Percentiles rank a stretch among this genome's conserved stretches.
These are phyloP conservation scores for Hylyphantes graminicola DNA, from an alignment of 1,140 invertebrate species.

Conservation along the genomic window DNA sequence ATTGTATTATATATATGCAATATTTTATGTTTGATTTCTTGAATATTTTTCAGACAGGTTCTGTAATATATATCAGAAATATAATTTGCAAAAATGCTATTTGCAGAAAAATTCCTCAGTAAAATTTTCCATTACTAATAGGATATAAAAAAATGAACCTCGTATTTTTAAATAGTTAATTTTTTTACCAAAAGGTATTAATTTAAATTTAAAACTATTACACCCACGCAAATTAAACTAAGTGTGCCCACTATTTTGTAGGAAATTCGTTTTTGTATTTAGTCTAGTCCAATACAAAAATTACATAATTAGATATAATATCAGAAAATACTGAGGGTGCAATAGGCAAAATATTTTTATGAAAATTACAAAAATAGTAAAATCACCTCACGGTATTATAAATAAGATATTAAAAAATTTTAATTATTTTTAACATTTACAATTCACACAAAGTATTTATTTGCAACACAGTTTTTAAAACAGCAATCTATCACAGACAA, in stretches of 20 bases:
- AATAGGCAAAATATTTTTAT: constrained; percentile 48
- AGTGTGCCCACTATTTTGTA: not conserved
- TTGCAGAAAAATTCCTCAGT: too few relatives aligned
- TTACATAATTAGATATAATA: constrained; percentile 25
- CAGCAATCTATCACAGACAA: constrained; percentile 60
- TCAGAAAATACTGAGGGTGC: constrained; percentile 48
- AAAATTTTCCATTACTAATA: too few relatives aligned
- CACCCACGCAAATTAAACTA: constrained; percentile 41
- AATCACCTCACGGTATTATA: constrained; percentile 34
- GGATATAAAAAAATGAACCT: too few relatives aligned
- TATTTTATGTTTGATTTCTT: too few relatives aligned
- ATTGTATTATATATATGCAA: too few relatives aligned
- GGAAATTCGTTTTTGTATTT: not conserved
- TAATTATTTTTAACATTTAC: constrained; percentile 42
- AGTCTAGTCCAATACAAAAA: constrained; percentile 20
- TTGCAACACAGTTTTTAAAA: constrained; percentile 38
- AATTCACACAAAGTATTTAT: constrained; percentile 13
- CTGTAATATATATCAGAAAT: too few relatives aligned
- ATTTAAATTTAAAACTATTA: constrained; percentile 35
- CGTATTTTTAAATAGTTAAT: too few relatives aligned
- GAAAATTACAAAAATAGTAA: constrained; percentile 56
- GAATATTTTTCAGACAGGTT: too few relatives aligned
- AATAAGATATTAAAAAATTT: constrained; percentile 50
- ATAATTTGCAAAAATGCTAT: too few relatives aligned
- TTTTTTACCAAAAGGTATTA: too few relatives aligned